These are phyloP conservation scores for Apodemia mormo DNA, from an alignment of 2,888 invertebrate genomes.

Conservation along the genomic window DNA sequence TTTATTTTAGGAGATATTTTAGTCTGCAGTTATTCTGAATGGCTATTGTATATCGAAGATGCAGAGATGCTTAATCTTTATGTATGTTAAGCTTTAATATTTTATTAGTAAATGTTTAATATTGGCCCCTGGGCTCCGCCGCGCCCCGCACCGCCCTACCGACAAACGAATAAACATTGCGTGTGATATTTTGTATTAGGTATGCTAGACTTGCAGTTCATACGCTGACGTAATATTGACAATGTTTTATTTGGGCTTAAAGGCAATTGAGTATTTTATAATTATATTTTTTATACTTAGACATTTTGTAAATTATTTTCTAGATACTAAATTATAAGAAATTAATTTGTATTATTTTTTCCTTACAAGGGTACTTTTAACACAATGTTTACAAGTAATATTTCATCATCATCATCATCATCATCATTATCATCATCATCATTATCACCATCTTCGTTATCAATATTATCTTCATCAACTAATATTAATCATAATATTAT, in stretches of 20 bases:
- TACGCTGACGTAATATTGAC: slow-evolving; percentile 60
- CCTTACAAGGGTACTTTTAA: slow-evolving; percentile 5
- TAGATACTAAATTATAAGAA: slow-evolving; percentile 53
- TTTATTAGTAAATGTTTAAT: slow-evolving; percentile 82
- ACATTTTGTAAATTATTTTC: slow-evolving; percentile 75
- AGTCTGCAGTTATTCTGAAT: slow-evolving; percentile 81
- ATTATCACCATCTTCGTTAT: no score
- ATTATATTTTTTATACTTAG: slow-evolving; percentile 77
- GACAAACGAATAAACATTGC: slow-evolving; percentile 56
- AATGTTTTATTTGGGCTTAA: slow-evolving; percentile 55
- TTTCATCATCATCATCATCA: not conserved
- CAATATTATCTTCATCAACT: no score
- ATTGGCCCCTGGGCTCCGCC: slow-evolving; percentile 63
- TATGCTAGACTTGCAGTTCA: slow-evolving; percentile 68
- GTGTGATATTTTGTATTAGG: slow-evolving; percentile 77
- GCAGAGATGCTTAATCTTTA: slow-evolving; percentile 82
- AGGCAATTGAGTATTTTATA: slow-evolving; percentile 53
- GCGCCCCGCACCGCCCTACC: slow-evolving; percentile 42
- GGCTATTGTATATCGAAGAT: slow-evolving; percentile 81
- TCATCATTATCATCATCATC: not conserved
- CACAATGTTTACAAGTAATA: slow-evolving; percentile 17
- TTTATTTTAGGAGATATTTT: slow-evolving; percentile 80
- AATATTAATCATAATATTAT: no score
- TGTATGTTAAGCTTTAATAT: slow-evolving; percentile 83
- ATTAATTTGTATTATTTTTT: slow-evolving; percentile 29